Percentiles rank a stretch among this genome's conserved stretches.
These are phyloP conservation scores for Nymphalis c-album DNA, from an alignment of 2,888 invertebrate species.

Conservation along the genomic window DNA sequence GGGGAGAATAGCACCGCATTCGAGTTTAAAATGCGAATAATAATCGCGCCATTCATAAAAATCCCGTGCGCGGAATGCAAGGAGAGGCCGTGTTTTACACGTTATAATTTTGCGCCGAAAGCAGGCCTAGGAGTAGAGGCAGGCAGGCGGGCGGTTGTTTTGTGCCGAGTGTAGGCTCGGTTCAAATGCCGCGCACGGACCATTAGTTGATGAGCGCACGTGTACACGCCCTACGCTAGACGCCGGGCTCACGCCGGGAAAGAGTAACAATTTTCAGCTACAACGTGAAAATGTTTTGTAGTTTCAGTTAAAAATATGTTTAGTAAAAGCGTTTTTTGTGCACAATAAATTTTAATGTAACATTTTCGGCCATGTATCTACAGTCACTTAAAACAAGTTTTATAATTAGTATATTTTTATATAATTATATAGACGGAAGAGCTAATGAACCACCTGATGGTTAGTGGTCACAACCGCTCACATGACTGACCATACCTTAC, in stretches of 20 bases:
- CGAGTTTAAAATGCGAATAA: constrained; percentile 81
- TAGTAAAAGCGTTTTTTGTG: constrained; percentile 74
- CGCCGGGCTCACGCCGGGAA: constrained; percentile 52
- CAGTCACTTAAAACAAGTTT: constrained; percentile 16
- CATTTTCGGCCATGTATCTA: constrained; percentile 60
- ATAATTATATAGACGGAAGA: too few relatives aligned
- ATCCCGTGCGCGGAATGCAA: constrained; percentile 78
- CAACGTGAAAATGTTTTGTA: constrained; percentile 78
- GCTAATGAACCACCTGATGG: too few relatives aligned
- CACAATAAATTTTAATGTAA: constrained; percentile 72
- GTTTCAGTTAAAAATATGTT: constrained; percentile 73
- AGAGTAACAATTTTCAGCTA: constrained; percentile 77
- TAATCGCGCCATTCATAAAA: constrained; percentile 80
- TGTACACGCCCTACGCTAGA: constrained; percentile 66
- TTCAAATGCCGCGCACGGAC: constrained; percentile 82
- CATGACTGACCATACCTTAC: too few relatives aligned
- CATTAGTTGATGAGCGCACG: constrained; percentile 82
- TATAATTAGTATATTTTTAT: constrained; percentile 2
- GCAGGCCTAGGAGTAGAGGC: constrained; percentile 68
- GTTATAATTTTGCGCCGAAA: constrained; percentile 80
- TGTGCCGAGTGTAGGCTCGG: constrained; percentile 77
- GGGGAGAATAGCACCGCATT: constrained; percentile 76
- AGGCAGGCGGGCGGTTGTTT: constrained; percentile 71
- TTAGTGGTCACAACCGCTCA: too few relatives aligned
- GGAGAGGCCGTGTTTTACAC: constrained; percentile 79